Evolutionary conservation across 2,888 invertebrate genomes (phyloP).

Genomic region (Lydus trimaculatus): DNA sequence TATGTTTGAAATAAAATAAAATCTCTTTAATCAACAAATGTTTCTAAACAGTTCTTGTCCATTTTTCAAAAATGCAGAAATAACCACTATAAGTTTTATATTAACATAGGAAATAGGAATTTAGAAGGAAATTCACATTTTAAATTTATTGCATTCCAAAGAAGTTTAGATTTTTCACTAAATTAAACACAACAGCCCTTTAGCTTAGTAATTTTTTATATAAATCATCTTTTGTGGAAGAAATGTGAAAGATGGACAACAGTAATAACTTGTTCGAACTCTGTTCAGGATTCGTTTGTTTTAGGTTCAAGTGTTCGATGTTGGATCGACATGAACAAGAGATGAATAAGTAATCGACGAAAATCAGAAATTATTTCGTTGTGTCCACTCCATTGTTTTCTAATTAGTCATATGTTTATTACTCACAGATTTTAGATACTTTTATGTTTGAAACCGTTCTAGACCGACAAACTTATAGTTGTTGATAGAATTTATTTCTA

Average conservation of each 20-base stretch:
- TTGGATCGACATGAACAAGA: constrained; percentile 25
- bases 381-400: too few species aligned
- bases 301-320: constrained; percentile 12
- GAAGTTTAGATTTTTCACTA: not conserved
- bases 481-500: too few species aligned
- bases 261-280: not conserved
- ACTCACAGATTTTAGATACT: too few species aligned
- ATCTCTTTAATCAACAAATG: not conserved
- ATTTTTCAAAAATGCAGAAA: too few species aligned
- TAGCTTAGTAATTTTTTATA: not conserved
- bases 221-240: not conserved
- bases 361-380: constrained; percentile 41
- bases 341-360: constrained; percentile 43
- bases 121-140: not conserved
- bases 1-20: not conserved
- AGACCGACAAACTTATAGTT: too few species aligned
- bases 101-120: too few species aligned
- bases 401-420: too few species aligned
- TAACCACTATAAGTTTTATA: too few species aligned
- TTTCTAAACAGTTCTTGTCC: too few species aligned
- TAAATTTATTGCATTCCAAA: not conserved
- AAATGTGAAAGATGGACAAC: not conserved
- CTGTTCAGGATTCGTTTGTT: not conserved
- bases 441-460: too few species aligned
- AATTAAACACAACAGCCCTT: not conserved